Evolutionary conservation across 2,113 vertebrate species (phyloP), one percentile per base, ranked within the genome.

Genomic region (Nycticryphes semicollaris): DNA sequence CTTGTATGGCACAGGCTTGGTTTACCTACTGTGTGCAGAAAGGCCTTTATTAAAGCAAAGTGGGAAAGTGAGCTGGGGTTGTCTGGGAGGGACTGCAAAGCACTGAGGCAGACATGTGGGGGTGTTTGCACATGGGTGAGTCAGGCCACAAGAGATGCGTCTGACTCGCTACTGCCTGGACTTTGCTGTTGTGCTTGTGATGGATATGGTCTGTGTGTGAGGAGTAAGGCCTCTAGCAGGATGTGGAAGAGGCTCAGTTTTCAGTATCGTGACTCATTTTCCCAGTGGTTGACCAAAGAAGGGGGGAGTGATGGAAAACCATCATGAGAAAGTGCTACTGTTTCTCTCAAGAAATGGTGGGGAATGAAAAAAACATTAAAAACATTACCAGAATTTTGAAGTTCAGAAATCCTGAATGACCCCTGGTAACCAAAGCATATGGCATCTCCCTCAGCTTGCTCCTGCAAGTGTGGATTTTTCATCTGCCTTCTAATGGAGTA

Each of bases 371-470:
- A 60, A n/a, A n/a, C n/a, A n/a, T n/a, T n/a, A n/a, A n/a, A 9
- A 19, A 1, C 18, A 25, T 63, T 35, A 30, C 5, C 30, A 66
- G n/a, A 76, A 53, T 24, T 53, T 6, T 72, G 62, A 78, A 82
- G 39, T 60, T 94, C 41, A 80, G 57, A 80, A 90, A 88, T 27
- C 10, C 8, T 62, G n/a, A 70, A 41, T 27, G 6, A 47, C 2
- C 1, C 5, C 15, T 2, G 0, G 8, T 48, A 48, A 31, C 14
- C 1, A 6, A 73, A 72, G 21, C 3, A 0, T 5, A 3, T 35
- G 33, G 17, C 19, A 23, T 59, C 63, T 86, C 45, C 35, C 18
- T 5, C 17, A 31, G 50, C 20, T 57, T 5, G 2, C 5, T 86
- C 50, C 73, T 80, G 45, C 6, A 69, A 86, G 43, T 1, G 3